Conservation (phyloP, 1,140 invertebrate genomes). For the Drosophila saltans region DNA sequence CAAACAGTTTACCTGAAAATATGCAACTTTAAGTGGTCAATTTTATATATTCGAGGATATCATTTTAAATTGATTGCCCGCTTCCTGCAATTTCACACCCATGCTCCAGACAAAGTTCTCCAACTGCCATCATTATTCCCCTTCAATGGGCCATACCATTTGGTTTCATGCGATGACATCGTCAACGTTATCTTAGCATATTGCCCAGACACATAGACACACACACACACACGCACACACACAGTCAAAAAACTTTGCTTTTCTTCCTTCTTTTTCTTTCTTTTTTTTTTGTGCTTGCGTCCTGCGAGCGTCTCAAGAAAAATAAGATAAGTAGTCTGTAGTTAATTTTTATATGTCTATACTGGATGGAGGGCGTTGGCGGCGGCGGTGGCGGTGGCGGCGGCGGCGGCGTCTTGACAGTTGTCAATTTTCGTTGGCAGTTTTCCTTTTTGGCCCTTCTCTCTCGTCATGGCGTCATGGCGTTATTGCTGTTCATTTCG, state of each 20-base stretch:
- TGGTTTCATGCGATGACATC: constrained; percentile 1
- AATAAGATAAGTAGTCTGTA: constrained; percentile 81
- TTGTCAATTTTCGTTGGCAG: constrained; percentile 69
- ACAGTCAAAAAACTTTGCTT: constrained; percentile 44
- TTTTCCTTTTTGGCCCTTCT: constrained; percentile 32
- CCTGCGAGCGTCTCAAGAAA: constrained; percentile 45
- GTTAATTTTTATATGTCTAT: constrained; percentile 82
- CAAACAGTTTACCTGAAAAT: not conserved
- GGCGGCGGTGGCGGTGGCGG: constrained; percentile 21
- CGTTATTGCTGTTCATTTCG: constrained; percentile 82
- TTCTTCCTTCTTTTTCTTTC: constrained; percentile 16
- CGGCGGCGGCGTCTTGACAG: constrained; percentile 59
- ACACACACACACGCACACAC: constrained; percentile 8
- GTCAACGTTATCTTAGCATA: constrained; percentile 45
- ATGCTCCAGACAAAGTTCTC: not conserved
- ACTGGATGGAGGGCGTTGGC: constrained; percentile 31
- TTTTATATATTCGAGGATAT: constrained; percentile 37
- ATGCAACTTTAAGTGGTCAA: constrained; percentile 8
- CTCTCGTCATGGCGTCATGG: constrained; percentile 28
- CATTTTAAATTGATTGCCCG: constrained; percentile 64
- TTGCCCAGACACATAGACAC: constrained; percentile 34
- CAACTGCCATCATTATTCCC: constrained; percentile 1
- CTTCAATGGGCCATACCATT: constrained; percentile 1
- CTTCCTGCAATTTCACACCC: constrained; percentile 51
- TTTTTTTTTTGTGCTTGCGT: constrained; percentile 15